Conservation (phyloP, 1,140 invertebrate species). For the Drosophila bipectinata region DNA sequence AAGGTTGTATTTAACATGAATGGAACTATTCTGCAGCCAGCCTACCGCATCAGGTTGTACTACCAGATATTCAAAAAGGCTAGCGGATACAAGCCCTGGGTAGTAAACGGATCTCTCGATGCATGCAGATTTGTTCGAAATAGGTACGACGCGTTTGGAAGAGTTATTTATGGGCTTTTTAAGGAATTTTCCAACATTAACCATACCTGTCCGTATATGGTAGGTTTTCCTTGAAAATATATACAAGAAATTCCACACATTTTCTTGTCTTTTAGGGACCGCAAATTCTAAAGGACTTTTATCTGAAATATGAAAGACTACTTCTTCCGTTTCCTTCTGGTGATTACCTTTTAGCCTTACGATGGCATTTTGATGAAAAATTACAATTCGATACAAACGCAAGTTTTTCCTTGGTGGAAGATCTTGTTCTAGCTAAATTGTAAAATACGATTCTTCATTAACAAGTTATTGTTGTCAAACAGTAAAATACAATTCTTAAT, state of each 20-base stretch:
- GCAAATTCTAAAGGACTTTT: conserved; percentile 24
- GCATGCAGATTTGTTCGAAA: conserved; percentile 12
- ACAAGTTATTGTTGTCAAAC: background rate
- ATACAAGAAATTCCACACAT: background rate
- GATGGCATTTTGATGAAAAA: conserved; percentile 20
- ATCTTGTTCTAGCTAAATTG: background rate
- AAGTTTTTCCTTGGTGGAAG: conserved; percentile 13
- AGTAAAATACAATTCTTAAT: no score
- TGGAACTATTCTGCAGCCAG: conserved; percentile 15
- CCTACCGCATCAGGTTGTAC: background rate
- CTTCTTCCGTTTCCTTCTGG: conserved; percentile 18
- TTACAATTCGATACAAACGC: conserved; percentile 22
- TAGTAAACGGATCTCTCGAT: background rate
- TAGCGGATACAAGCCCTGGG: conserved; percentile 44
- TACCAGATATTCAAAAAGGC: conserved; percentile 3
- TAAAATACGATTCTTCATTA: background rate
- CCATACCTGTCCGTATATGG: conserved; percentile 34
- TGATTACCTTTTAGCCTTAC: conserved; percentile 13
- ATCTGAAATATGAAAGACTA: background rate
- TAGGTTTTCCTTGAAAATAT: background rate
- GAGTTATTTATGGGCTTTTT: conserved; percentile 9
- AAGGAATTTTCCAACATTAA: conserved; percentile 42
- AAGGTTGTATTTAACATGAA: conserved; percentile 6
- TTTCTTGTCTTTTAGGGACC: conserved; percentile 11
- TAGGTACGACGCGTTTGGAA: conserved; percentile 3